A percentile compares a stretch with the other conserved stretches of the same genome.
Evolutionary conservation across 2,888 invertebrate genomes (phyloP).

Genomic region (Chelonus formosanus): DNA sequence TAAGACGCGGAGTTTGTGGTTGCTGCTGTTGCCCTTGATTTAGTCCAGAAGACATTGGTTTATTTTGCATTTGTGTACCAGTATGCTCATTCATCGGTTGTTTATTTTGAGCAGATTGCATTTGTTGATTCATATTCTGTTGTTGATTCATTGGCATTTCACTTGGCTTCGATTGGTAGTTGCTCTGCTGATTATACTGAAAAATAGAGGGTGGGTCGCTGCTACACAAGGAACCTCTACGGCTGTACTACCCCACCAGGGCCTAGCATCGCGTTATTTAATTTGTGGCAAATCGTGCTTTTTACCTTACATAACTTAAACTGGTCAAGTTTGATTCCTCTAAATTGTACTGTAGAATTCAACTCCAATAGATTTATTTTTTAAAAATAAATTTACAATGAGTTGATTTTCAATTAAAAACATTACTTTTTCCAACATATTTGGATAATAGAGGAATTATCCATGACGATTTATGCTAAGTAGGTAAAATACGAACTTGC

Average conservation of each 20-base stretch:
- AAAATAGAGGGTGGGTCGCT: constrained; percentile 65
- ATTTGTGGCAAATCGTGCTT: constrained; percentile 55
- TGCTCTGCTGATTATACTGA: constrained; percentile 53
- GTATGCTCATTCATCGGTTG: constrained; percentile 7
- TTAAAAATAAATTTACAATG: background rate
- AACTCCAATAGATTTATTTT: background rate
- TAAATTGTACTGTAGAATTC: constrained; percentile 12
- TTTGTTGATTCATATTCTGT: constrained; percentile 44
- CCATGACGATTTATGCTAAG: constrained; percentile 57
- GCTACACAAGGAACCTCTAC: constrained; percentile 66
- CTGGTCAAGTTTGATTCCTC: constrained; percentile 51
- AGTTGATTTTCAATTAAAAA: constrained; percentile 1
- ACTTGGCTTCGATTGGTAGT: constrained; percentile 46
- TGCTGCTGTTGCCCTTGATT: too few species aligned
- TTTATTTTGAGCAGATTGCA: constrained; percentile 34
- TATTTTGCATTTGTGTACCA: too few species aligned
- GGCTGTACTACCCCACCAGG: constrained; percentile 65
- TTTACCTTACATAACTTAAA: constrained; percentile 55
- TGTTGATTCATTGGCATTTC: constrained; percentile 44
- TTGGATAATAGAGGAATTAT: constrained; percentile 54
- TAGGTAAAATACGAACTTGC: constrained; percentile 63
- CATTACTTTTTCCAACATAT: background rate
- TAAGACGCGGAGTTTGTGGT: too few species aligned
- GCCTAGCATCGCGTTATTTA: constrained; percentile 58
- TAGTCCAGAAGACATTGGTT: too few species aligned